phyloP scores from a whole-genome alignment of 2,113 vertebrate species.

The Cygnus buccinator region DNA sequence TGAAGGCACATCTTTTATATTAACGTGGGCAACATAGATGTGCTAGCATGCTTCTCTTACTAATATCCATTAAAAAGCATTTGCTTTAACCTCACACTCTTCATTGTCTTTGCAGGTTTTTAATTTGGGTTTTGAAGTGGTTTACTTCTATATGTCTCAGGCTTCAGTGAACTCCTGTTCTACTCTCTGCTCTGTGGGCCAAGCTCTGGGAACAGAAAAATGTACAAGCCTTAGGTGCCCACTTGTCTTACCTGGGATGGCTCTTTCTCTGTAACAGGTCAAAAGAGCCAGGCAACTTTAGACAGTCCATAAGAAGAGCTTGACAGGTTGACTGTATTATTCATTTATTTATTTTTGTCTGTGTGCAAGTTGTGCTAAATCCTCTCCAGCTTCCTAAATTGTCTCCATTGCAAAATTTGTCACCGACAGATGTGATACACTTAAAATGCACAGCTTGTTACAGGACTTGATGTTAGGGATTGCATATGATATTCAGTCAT shows the following conservation, averaged over 20 bases:
- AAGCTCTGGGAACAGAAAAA: not conserved
- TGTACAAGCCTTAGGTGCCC: rapidly evolving
- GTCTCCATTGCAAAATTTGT: not conserved
- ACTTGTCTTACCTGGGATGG: not conserved
- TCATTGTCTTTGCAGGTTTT: not conserved
- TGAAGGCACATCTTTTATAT: not conserved
- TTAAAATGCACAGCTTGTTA: not conserved
- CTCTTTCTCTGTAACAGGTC: not conserved
- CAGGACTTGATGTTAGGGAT: not conserved
- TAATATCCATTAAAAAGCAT: not conserved
- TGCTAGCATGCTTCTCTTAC: not conserved
- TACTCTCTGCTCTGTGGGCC: not conserved
- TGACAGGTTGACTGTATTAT: not conserved
- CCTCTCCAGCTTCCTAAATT: not conserved
- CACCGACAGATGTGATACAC: not conserved
- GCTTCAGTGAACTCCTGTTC: rapidly evolving
- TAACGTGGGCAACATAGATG: not conserved
- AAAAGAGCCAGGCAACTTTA: not conserved
- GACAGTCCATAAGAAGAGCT: not conserved
- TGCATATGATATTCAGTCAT: not conserved
- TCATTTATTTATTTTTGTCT: not conserved
- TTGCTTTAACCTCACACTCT: not conserved
- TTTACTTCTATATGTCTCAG: not conserved
- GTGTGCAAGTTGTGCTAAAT: not conserved
- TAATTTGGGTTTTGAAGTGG: not conserved